These are phyloP conservation scores for Archips xylosteana DNA, from an alignment of 2,888 invertebrate species.

Conservation along the genomic window DNA sequence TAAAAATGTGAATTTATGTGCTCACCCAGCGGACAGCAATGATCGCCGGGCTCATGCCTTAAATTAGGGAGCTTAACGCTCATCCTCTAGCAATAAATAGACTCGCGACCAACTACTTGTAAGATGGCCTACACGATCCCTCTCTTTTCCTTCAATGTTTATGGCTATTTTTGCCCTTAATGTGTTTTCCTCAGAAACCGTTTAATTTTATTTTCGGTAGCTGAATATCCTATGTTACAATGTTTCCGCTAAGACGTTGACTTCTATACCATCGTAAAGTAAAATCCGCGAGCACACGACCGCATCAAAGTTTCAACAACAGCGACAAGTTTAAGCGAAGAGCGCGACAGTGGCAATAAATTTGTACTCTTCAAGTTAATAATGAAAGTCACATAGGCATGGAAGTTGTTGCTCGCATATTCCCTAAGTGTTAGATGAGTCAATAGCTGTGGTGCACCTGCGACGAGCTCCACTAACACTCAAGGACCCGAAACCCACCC, in stretches of 20 bases:
- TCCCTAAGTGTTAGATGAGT: conserved; percentile 71
- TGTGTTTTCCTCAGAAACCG: conserved; percentile 51
- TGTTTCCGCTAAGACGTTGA: conserved; percentile 34
- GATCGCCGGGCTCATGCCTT: conserved; percentile 80
- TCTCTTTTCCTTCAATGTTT: conserved; percentile 60
- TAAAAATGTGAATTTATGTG: conserved; percentile 83
- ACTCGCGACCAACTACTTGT: conserved; percentile 67
- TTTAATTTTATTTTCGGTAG: conserved; percentile 41
- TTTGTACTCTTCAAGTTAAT: conserved; percentile 61
- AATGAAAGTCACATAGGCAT: conserved; percentile 68
- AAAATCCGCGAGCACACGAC: conserved; percentile 42
- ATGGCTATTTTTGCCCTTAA: conserved; percentile 63
- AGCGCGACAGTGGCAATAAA: conserved; percentile 60
- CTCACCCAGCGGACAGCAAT: conserved; percentile 75
- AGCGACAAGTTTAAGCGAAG: conserved; percentile 51
- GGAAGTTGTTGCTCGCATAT: conserved; percentile 70
- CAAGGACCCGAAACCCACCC: conserved; percentile 58
- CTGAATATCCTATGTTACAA: conserved; percentile 30
- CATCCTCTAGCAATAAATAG: conserved; percentile 79
- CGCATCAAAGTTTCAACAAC: conserved; percentile 57
- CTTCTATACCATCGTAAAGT: conserved; percentile 40
- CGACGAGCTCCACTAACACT: conserved; percentile 61
- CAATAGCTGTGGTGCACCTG: conserved; percentile 77
- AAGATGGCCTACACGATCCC: conserved; percentile 45
- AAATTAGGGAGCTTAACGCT: conserved; percentile 83